Evolutionary conservation across 2,113 vertebrate species (phyloP).

Genomic region (Charina bottae): DNA sequence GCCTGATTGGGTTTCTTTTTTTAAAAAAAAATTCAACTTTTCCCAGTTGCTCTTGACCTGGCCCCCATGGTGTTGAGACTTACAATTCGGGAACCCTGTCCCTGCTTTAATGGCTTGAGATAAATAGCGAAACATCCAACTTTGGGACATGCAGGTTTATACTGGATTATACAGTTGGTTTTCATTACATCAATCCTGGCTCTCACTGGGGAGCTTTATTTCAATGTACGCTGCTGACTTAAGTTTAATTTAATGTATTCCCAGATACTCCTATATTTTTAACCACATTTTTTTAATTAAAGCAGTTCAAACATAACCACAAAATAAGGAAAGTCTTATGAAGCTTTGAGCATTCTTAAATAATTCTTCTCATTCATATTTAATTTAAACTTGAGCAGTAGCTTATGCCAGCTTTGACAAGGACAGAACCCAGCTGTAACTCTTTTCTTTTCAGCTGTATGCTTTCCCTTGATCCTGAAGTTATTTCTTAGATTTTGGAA

Average conservation of each 20-base stretch:
- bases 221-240: conserved; percentile 24
- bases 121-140: conserved; percentile 9
- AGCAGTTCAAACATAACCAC: conserved; percentile 19
- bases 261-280: conserved; percentile 24
- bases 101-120: background rate
- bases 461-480: background rate
- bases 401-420: background rate
- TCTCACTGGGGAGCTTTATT: conserved; percentile 19
- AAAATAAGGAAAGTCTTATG: conserved; percentile 14
- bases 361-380: conserved; percentile 21
- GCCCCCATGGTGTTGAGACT: background rate
- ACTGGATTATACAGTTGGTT: conserved; percentile 16
- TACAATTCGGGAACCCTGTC: background rate
- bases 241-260: conserved; percentile 23
- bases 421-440: background rate
- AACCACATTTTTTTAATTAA: conserved; percentile 29
- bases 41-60: background rate
- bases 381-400: conserved; percentile 13
- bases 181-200: conserved; percentile 17
- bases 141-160: conserved; percentile 6
- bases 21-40: background rate
- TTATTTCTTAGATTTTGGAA: conserved; percentile 8
- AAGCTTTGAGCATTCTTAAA: conserved; percentile 13
- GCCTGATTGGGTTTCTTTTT: background rate
- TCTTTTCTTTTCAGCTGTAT: background rate